A percentile compares a stretch with the other conserved stretches of the same genome.
phyloP scores from a whole-genome alignment of 2,113 vertebrate genomes.

The Pogona vitticeps region DNA sequence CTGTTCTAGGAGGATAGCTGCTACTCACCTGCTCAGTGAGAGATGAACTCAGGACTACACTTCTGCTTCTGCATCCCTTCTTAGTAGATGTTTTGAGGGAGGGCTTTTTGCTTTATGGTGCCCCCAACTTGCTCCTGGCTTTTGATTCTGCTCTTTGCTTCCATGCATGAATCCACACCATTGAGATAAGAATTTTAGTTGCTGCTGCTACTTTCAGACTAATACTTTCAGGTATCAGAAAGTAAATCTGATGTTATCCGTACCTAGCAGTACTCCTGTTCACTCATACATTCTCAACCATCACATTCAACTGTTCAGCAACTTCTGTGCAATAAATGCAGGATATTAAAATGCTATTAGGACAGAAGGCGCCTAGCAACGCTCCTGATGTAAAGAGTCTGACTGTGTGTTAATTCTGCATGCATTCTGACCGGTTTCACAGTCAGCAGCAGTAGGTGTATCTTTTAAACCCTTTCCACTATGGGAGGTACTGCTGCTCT shows the following conservation, averaged over 20 bases:
- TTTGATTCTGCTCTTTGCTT: not conserved
- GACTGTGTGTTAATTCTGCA: not conserved
- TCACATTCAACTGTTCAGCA: not conserved
- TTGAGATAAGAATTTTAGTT: not conserved
- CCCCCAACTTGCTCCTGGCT: not conserved
- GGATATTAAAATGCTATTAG: not conserved
- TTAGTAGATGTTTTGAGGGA: no score
- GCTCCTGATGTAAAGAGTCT: not conserved
- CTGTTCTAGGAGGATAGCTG: not conserved
- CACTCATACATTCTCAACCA: no score
- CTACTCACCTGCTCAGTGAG: not conserved
- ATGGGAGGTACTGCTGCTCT: accelerated
- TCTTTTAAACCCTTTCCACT: not conserved
- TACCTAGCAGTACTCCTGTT: no score
- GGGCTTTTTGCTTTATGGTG: not conserved
- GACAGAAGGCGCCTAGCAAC: not conserved
- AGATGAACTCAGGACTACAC: no score
- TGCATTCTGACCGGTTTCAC: accelerated
- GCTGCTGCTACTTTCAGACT: not conserved
- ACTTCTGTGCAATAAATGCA: not conserved
- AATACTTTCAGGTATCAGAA: no score
- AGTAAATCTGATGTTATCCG: no score
- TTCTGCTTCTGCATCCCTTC: not conserved
- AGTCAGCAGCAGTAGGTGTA: not conserved
- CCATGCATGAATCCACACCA: not conserved